A percentile compares a stretch with the other conserved stretches of the same genome.
phyloP scores from a whole-genome alignment of 2,888 invertebrate species.

The Hymenopus coronatus region DNA sequence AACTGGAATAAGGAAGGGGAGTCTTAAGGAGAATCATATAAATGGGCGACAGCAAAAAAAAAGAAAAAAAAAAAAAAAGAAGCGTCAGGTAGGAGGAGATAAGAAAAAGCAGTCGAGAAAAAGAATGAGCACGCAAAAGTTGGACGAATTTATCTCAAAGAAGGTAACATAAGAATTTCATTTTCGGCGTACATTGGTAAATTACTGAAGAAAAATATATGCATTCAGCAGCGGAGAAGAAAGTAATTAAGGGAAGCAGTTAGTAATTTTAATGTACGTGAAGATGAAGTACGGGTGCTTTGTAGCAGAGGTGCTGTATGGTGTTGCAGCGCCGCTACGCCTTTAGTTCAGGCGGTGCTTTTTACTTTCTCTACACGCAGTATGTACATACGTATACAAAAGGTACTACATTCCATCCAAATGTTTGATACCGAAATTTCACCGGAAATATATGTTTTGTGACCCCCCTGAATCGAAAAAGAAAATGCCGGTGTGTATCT shows the following conservation, averaged over 20 bases:
- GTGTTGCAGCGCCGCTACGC: too few relatives aligned
- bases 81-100: not conserved
- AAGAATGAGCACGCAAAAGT: not conserved
- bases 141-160: not conserved
- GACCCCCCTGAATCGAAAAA: too few relatives aligned
- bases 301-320: too few relatives aligned
- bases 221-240: not conserved
- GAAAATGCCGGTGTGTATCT: too few relatives aligned
- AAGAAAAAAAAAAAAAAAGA: not conserved
- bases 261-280: not conserved
- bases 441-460: too few relatives aligned
- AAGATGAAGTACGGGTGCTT: not conserved
- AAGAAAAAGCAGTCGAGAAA: not conserved
- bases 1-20: conserved; percentile 1
- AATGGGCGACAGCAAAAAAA: not conserved
- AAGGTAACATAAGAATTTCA: not conserved
- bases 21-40: conserved; percentile 7
- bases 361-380: too few relatives aligned
- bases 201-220: not conserved
- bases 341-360: too few relatives aligned
- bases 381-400: too few relatives aligned
- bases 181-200: not conserved
- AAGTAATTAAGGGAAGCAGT: not conserved
- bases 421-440: too few relatives aligned
- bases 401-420: too few relatives aligned